Evolutionary conservation across 2,888 invertebrate genomes (phyloP), one percentile per base, ranked within the genome.

Genomic region (Rutpela maculata): DNA sequence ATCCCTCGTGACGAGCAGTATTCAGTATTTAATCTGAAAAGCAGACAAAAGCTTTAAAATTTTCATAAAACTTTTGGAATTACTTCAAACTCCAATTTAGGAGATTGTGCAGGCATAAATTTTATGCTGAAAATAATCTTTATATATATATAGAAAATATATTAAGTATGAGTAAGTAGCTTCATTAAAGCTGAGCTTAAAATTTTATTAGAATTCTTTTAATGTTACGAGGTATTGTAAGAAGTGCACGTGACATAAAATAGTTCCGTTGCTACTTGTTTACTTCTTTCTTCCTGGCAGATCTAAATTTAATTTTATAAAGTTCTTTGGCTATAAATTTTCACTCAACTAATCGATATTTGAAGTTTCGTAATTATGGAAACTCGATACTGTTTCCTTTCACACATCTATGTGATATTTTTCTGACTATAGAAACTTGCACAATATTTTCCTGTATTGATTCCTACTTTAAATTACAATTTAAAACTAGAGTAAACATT

Each of bases 41-140:
- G 50, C 74, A 63, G 77, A 77, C 74, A 77, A 77, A 77, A 73
- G 77, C 77, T 73, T 62, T 77, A 59, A 77, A 60, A 74, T 73
- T 66, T 76, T 55, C 74, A 62, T 60, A 63, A 55, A 77, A 77
- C 73, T 77, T 77, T 77, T 57, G 15, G 19, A 65, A 65, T 35
- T 43, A 65, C 38, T 38, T 43, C 65, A 31, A 43, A 65, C 38
- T 65, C 65, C 65, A 65, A 35, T 65, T 65, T 43, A 65, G 38
- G 65, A 65, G 65, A 65, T 65, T 65, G 65, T 38, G 19, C 65
- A n/a, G 43, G 65, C 35, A 65, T 65, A 65, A 65, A 65, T 65
- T 38, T 62, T 65, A 10, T 19, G 35, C 17, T 18, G 9, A 65
- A 63, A 65, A 65, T 65, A 65, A 22, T 59, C 19, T 22, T 59